Evolutionary conservation across 2,113 vertebrate species (phyloP), one percentile per base, ranked within the genome.

Genomic region (Sminthopsis crassicaudata): DNA sequence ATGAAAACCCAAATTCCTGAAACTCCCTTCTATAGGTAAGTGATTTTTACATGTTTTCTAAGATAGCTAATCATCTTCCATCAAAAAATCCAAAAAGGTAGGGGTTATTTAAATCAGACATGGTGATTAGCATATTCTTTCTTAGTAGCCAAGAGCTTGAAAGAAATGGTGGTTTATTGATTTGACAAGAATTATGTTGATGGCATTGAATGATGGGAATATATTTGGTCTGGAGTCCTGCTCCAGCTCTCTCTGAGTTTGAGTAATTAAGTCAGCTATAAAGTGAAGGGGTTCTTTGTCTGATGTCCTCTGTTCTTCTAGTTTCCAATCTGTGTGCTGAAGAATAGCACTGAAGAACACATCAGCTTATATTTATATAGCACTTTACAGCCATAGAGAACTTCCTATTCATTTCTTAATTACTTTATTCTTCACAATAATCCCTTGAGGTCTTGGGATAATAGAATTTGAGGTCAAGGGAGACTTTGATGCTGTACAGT

Each of bases 21-120:
- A 7, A 96, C 98, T 14, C 12, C 97, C 6, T 55, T 91, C 36
- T 96, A 98, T 97, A 99, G 98, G 99, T 99, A 96, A 97, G 97
- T 46, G 94, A 89, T 51, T 51, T 51, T 93, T 2, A 90, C 60
- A 12, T 91, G 22, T 55, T 94, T 94, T 91, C 53, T 54, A n/a
- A 95, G 89, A 76, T 94, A 48, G 51, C 84, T 84, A 90, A 22
- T 53, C 26, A 92, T 27, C 48, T 96, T 96, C 84, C 11, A 27
- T 30, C 94, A 94, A 96, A n/a, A 16, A 67, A 0, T 12, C 36
- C 30, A 36, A 67, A 16, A 76, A 84, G 67, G n/a, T 84, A 36
- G n/a, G 10, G 7, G 23, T 84, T 76, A 76, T 76, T 7, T 0
- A 76, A 76, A 6, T 42, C 67, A 76, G n/a, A 76, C 36, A 42